A percentile compares a stretch with the other conserved stretches of the same genome.
Conservation (phyloP, 2,888 invertebrate species). For the Drosophila peninsularis region DNA sequence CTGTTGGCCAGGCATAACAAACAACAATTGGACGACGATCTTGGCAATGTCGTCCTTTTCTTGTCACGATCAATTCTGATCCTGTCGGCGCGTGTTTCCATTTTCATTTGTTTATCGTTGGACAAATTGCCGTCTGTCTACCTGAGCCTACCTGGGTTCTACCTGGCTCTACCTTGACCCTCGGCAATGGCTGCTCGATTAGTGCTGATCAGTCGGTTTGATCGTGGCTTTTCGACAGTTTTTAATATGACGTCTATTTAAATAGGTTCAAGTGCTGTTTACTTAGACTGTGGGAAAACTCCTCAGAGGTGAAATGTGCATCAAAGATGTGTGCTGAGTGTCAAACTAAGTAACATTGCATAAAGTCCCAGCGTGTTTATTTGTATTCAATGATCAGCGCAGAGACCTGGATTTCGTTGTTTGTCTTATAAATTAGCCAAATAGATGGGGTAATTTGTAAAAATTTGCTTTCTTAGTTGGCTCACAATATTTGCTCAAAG, state of each 20-base stretch:
- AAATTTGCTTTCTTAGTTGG: slow-evolving; percentile 22
- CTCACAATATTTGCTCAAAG: slow-evolving; percentile 4
- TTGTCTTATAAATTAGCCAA: slow-evolving; percentile 50
- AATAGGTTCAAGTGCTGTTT: slow-evolving; percentile 72
- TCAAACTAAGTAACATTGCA: slow-evolving; percentile 50
- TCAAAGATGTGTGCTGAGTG: slow-evolving; percentile 51
- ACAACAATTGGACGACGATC: slow-evolving; percentile 34
- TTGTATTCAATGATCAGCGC: slow-evolving; percentile 25
- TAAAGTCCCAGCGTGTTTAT: slow-evolving; percentile 57
- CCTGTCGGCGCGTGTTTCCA: slow-evolving; percentile 77
- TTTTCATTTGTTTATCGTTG: slow-evolving; percentile 58
- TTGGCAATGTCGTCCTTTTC: slow-evolving; percentile 48
- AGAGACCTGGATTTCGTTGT: slow-evolving; percentile 33
- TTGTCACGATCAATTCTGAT: slow-evolving; percentile 64
- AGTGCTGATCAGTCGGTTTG: slow-evolving; percentile 65
- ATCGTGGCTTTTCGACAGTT: slow-evolving; percentile 76
- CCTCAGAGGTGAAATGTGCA: slow-evolving; percentile 56
- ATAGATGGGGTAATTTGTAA: slow-evolving; percentile 46
- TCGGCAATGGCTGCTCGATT: slow-evolving; percentile 49
- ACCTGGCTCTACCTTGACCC: slow-evolving; percentile 33
- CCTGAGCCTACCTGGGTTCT: slow-evolving; percentile 40
- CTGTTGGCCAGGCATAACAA: slow-evolving; percentile 18
- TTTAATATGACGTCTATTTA: slow-evolving; percentile 67
- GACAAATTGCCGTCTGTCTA: slow-evolving; percentile 45
- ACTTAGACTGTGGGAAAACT: slow-evolving; percentile 67